Percentiles rank a stretch among this genome's conserved stretches.
Evolutionary conservation across 2,797 vertebrate genomes (phyloP).

Genomic region (Coccyzus lansbergi): DNA sequence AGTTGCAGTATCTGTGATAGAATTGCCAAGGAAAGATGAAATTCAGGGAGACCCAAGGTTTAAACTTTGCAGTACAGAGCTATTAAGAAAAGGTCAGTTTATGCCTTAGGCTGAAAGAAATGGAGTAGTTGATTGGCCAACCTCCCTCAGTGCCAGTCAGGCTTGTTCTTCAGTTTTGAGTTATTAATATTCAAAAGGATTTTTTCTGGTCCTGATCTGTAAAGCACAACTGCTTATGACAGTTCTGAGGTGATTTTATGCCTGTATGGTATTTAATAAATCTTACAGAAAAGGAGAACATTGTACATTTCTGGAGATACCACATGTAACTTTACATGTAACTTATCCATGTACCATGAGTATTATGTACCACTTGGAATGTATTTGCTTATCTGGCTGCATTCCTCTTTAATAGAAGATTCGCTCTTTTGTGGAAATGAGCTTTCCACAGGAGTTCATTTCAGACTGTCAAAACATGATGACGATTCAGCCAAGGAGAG

Average conservation of each 20-base stretch:
- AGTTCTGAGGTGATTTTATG: neutral
- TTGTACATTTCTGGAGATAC: neutral
- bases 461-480: neutral
- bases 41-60: neutral
- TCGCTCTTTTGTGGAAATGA: neutral
- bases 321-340: neutral
- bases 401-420: neutral
- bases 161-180: slow-evolving; percentile 29
- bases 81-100: slow-evolving; percentile 55
- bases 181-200: slow-evolving; percentile 46
- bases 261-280: slow-evolving; percentile 2
- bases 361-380: neutral
- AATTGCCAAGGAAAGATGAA: neutral
- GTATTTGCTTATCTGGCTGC: neutral
- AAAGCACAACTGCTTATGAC: slow-evolving; percentile 20
- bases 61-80: slow-evolving; percentile 13
- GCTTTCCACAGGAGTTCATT: slow-evolving; percentile 15
- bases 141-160: neutral
- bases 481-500: neutral
- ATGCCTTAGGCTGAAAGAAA: slow-evolving; percentile 30
- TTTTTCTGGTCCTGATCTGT: slow-evolving; percentile 1
- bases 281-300: neutral
- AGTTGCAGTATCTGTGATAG: neutral
- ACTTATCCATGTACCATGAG: neutral
- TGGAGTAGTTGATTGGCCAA: neutral